Evolutionary conservation across 2,113 vertebrate genomes (phyloP).

Genomic region (Planiliza haematocheilus): DNA sequence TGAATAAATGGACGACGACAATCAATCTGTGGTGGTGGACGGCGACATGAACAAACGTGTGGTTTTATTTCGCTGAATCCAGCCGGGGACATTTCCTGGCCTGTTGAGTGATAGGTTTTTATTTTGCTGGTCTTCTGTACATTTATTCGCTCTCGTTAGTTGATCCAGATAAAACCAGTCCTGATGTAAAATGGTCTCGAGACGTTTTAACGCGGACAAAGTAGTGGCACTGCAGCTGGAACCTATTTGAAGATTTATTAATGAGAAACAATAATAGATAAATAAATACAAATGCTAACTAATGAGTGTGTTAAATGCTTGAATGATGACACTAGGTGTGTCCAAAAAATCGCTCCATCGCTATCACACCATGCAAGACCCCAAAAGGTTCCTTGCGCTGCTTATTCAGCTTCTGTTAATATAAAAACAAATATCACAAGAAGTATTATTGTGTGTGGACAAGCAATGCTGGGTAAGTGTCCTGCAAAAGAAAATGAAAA

Average conservation of each 20-base stretch:
- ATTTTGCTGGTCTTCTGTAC: conserved; percentile 4
- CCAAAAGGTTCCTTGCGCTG: conserved; percentile 16
- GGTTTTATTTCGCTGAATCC: conserved; percentile 7
- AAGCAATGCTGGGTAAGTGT: conserved; percentile 33
- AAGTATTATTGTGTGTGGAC: conserved; percentile 24
- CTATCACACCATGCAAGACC: conserved; percentile 19
- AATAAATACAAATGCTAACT: too few relatives aligned
- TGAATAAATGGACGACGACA: conserved; percentile 44
- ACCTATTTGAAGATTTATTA: background rate
- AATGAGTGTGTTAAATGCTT: conserved; percentile 9
- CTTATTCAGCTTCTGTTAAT: conserved; percentile 12
- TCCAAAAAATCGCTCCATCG: conserved; percentile 5
- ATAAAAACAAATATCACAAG: conserved; percentile 43
- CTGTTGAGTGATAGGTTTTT: background rate
- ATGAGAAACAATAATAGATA: background rate
- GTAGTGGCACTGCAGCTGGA: conserved; percentile 3
- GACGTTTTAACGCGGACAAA: background rate
- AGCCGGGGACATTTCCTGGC: background rate
- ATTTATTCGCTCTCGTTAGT: conserved; percentile 26
- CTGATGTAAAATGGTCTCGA: background rate
- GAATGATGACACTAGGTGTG: background rate
- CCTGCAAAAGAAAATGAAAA: conserved; percentile 27
- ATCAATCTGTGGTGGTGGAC: conserved; percentile 19
- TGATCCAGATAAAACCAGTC: background rate
- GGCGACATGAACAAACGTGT: conserved; percentile 16